Evolutionary conservation across 2,888 invertebrate species (phyloP), one percentile per base, ranked within the genome.

Genomic region (Pemphredon lugubris): DNA sequence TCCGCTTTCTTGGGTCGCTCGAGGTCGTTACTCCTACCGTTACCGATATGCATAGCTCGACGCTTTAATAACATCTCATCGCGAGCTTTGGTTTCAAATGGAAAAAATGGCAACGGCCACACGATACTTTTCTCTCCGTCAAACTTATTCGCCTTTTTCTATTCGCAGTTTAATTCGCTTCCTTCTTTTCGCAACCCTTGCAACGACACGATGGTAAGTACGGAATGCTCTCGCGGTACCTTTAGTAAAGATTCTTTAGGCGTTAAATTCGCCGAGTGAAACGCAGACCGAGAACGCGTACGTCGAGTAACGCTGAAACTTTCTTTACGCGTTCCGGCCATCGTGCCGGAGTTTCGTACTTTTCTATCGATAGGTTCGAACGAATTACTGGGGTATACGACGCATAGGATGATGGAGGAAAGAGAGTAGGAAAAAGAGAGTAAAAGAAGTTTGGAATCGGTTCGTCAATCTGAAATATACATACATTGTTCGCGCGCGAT

Each of bases 341-440:
- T 13, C 30, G 40, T 55, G 26, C 9, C 26, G 50, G 13, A 75
- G 70, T 73, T 73, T 30, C 23, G 30, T 39, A 58, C 32, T 66
- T 53, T 57, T 60, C 51, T 13, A 32, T 50, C 60, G 64, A 58
- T 55, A 45, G 50, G 37, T 47, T 16, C 40, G 32, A 48, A 54
- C 59, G 63, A 73, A 69, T 66, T 55, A 61, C 9, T 18, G 3
- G n/a, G 32, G 48, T 26, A 65, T 42, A 48, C 37, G 68, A 51
- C 58, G 51, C 55, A 65, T 18, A 40, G 45, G 18, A 39, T 7
- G 3, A 7, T 6, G 13, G 2, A 16, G 13, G 34, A n/a, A 7
- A 34, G n/a, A 9, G 11, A 34, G 34, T 34, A 4, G 11, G 11
- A 34, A 11, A 34, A 34, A 9, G 34, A 34, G 34, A 34, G 4